phyloP scores from a whole-genome alignment of 2,113 vertebrate genomes.

The Atractosteus spatula region DNA sequence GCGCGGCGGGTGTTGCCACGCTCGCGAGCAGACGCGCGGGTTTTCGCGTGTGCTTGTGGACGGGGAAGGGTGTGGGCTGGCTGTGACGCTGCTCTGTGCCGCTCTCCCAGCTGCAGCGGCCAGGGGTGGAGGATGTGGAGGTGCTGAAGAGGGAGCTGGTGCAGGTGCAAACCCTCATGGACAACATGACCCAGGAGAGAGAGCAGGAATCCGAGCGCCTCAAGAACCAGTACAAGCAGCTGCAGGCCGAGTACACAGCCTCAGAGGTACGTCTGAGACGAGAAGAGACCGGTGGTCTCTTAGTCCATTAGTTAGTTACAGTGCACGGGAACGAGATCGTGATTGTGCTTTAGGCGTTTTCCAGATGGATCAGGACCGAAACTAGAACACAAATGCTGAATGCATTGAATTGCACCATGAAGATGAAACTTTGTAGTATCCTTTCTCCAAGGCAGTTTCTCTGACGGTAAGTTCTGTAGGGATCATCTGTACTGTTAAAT shows the following conservation, averaged over 20 bases:
- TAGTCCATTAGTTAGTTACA: not conserved
- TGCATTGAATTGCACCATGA: too few species aligned
- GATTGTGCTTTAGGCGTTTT: too few species aligned
- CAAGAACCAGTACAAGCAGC: slow-evolving; percentile 79
- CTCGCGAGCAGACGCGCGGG: too few species aligned
- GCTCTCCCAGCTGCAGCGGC: slow-evolving; percentile 83
- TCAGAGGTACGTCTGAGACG: slow-evolving; percentile 73
- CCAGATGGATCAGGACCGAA: too few species aligned
- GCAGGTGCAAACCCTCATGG: slow-evolving; percentile 96
- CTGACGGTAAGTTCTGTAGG: too few species aligned
- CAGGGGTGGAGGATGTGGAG: slow-evolving; percentile 92
- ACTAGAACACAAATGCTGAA: too few species aligned
- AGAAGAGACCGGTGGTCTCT: too few species aligned
- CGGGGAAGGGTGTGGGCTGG: not conserved
- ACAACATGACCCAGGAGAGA: slow-evolving; percentile 85
- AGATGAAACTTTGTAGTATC: too few species aligned
- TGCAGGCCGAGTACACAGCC: slow-evolving; percentile 76
- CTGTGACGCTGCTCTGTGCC: not conserved
- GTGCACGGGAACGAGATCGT: not conserved
- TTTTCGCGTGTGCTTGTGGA: too few species aligned
- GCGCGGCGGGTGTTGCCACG: too few species aligned
- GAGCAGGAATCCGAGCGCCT: slow-evolving; percentile 88
- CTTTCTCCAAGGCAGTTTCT: too few species aligned
- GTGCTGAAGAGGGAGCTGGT: slow-evolving; percentile 93
- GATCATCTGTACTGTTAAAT: too few species aligned